Conservation (phyloP, 1,140 invertebrate genomes). For the Pseudomyrmex flavicornis region DNA sequence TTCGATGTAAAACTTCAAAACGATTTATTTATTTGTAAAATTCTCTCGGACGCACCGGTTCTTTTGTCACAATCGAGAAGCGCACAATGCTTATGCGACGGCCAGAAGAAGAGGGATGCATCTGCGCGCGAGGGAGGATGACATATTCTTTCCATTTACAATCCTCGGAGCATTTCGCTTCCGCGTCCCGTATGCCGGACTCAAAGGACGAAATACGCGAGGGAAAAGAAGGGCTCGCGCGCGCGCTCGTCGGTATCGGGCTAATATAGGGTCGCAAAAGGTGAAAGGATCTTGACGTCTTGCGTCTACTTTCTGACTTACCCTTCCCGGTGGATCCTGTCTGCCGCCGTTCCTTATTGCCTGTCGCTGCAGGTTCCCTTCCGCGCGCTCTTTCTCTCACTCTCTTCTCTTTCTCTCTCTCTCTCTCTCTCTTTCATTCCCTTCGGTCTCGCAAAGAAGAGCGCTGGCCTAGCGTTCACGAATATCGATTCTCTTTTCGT, state of each 20-base stretch:
- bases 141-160: slow-evolving; percentile 59
- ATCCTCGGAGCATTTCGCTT: slow-evolving; percentile 38
- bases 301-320: slow-evolving; percentile 51
- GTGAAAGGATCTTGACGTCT: slow-evolving; percentile 57
- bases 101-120: slow-evolving; percentile 35
- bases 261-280: slow-evolving; percentile 60
- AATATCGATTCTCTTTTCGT: slow-evolving; percentile 64
- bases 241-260: slow-evolving; percentile 33
- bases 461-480: slow-evolving; percentile 23
- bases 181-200: slow-evolving; percentile 16
- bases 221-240: slow-evolving; percentile 29
- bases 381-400: slow-evolving; percentile 3
- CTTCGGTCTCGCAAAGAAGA: slow-evolving; percentile 26
- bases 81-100: slow-evolving; percentile 29
- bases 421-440: neutral
- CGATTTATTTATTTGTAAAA: neutral
- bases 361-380: slow-evolving; percentile 16
- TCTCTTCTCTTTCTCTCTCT: too few relatives aligned
- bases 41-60: neutral
- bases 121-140: slow-evolving; percentile 30
- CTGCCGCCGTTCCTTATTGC: slow-evolving; percentile 46
- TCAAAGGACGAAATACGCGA: slow-evolving; percentile 55
- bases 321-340: slow-evolving; percentile 9
- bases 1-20: neutral
- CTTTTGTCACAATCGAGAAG: slow-evolving; percentile 20